Percentiles rank a stretch among this genome's conserved stretches.
Evolutionary conservation across 2,113 vertebrate species (phyloP).

Genomic region (Anoplopoma fimbria): DNA sequence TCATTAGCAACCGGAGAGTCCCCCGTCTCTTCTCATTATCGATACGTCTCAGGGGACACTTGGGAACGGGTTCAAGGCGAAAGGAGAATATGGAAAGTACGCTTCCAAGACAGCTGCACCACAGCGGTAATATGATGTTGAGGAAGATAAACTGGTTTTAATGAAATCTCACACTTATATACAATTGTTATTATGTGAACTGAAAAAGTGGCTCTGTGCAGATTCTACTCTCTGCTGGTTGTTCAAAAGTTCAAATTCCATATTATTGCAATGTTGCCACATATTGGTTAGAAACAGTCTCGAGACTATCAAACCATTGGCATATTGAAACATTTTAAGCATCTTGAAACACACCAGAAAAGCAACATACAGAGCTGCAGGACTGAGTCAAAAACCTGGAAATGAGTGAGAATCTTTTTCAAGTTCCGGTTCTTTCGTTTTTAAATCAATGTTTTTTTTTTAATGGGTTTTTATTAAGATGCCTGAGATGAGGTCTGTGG

Average conservation of each 20-base stretch:
- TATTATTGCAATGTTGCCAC: neutral
- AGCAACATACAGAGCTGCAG: neutral
- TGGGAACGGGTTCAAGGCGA: slow-evolving; percentile 13
- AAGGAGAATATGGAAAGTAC: neutral
- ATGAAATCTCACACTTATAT: neutral
- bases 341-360: neutral
- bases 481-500: neutral
- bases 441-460: neutral
- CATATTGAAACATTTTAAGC: neutral
- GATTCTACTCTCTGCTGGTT: neutral
- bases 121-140: neutral
- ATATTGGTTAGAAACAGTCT: neutral
- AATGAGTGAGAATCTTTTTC: neutral
- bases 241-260: neutral
- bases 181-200: neutral
- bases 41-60: slow-evolving; percentile 38
- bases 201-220: neutral
- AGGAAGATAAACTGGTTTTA: neutral
- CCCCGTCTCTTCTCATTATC: slow-evolving; percentile 67
- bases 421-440: neutral
- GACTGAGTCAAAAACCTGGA: no score
- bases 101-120: neutral
- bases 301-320: neutral
- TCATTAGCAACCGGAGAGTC: slow-evolving; percentile 71
- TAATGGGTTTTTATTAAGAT: neutral